Evolutionary conservation across 2,888 invertebrate genomes (phyloP).

Genomic region (Hirtodrosophila confusa): DNA sequence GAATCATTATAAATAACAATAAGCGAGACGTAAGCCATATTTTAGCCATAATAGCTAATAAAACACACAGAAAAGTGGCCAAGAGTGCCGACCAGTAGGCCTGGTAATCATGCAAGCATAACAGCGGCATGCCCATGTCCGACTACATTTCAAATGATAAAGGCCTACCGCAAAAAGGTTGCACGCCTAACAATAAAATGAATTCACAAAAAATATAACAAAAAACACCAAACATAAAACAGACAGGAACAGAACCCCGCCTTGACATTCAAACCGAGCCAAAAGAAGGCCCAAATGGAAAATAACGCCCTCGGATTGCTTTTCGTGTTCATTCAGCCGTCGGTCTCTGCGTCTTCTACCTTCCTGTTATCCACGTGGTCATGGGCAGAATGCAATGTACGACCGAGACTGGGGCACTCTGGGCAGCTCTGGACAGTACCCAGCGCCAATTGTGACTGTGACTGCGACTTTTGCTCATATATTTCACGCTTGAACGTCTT

Average conservation of each 20-base stretch:
- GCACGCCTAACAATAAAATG: constrained; percentile 44
- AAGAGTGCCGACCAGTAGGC: constrained; percentile 20
- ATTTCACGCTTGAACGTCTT: constrained; percentile 75
- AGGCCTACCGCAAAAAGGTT: constrained; percentile 55
- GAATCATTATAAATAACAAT: constrained; percentile 78
- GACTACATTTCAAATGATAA: constrained; percentile 71
- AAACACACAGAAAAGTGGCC: constrained; percentile 69
- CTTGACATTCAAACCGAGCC: constrained; percentile 39
- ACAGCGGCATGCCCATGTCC: constrained; percentile 64
- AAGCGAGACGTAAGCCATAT: constrained; percentile 74
- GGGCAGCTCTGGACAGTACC: constrained; percentile 1
- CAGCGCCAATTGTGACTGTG: constrained; percentile 2
- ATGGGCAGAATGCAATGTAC: constrained; percentile 23
- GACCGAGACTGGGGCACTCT: constrained; percentile 3
- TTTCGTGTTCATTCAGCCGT: constrained; percentile 53
- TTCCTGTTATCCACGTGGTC: constrained; percentile 25
- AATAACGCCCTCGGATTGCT: constrained; percentile 20
- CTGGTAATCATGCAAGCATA: constrained; percentile 72
- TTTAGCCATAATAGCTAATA: constrained; percentile 76
- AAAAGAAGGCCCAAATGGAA: constrained; percentile 1
- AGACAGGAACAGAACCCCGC: constrained; percentile 28
- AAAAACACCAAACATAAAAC: constrained; percentile 23
- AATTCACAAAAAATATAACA: constrained; percentile 35
- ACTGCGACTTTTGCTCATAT: constrained; percentile 42
- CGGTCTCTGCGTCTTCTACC: constrained; percentile 31